Evolutionary conservation across 2,797 vertebrate species (phyloP).

Genomic region (Lepilemur septentrionalis): DNA sequence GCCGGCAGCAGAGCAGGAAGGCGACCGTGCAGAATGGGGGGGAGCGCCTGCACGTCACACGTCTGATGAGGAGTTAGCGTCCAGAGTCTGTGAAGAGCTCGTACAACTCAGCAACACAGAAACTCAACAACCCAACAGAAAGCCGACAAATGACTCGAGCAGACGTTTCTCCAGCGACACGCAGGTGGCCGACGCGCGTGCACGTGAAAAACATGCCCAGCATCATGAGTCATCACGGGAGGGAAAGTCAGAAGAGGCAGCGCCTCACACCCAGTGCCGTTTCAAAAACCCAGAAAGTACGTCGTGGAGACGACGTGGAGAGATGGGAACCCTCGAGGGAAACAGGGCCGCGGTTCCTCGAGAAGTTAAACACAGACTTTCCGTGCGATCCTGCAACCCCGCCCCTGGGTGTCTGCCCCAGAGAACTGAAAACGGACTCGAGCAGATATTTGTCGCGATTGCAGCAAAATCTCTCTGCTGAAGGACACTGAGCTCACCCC

Average conservation of each 20-base stretch:
- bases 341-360: accelerated
- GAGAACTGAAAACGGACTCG: accelerated
- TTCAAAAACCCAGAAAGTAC: background rate
- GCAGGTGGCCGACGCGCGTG: accelerated
- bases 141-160: background rate
- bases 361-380: too few species aligned
- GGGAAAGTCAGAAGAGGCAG: accelerated
- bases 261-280: background rate
- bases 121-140: background rate
- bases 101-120: background rate
- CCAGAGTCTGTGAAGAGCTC: background rate
- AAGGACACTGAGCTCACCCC: background rate
- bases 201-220: background rate
- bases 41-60: accelerated
- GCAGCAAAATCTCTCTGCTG: background rate
- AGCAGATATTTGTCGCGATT: background rate
- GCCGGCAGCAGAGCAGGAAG: too few species aligned
- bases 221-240: background rate
- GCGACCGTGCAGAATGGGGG: background rate
- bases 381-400: background rate
- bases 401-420: background rate
- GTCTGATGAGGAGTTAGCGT: background rate
- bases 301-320: background rate
- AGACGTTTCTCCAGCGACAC: background rate
- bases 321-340: background rate